Percentiles rank a stretch among this genome's conserved stretches.
These are phyloP conservation scores for Brachyrhaphis roseni DNA, from an alignment of 2,797 vertebrate species.

Conservation along the genomic window DNA sequence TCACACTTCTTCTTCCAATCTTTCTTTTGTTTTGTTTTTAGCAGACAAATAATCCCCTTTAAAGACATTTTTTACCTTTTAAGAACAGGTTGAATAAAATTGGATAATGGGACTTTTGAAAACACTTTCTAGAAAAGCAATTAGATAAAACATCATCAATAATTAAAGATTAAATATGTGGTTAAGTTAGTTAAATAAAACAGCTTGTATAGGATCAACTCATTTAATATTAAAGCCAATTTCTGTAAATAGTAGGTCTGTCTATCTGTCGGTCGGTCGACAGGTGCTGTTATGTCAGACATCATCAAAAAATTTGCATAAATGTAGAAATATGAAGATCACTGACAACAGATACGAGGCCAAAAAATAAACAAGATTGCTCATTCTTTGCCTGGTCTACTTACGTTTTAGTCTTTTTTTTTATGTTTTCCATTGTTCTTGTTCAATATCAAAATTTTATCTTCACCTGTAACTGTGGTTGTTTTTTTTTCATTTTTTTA, in stretches of 20 bases:
- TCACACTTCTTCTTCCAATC: constrained; percentile 2
- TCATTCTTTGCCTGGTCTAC: not conserved
- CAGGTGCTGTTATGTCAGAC: too few species aligned
- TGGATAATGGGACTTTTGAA: not conserved
- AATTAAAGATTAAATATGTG: not conserved
- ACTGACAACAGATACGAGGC: not conserved
- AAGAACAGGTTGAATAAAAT: not conserved
- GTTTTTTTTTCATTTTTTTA: constrained; percentile 5
- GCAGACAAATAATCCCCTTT: constrained; percentile 59
- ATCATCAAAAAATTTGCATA: not conserved
- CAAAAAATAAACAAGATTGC: not conserved
- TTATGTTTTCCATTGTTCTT: not conserved
- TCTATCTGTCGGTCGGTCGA: too few species aligned
- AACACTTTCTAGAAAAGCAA: not conserved
- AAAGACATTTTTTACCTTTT: constrained; percentile 7
- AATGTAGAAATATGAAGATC: not conserved
- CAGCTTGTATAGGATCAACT: not conserved
- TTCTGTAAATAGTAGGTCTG: not conserved
- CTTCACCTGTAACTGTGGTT: not conserved
- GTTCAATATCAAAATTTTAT: not conserved
- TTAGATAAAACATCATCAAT: not conserved
- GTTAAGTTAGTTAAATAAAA: not conserved
- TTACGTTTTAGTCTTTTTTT: not conserved
- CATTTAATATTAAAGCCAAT: not conserved
- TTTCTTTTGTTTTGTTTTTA: constrained; percentile 52